Conservation (phyloP, 2,797 vertebrate species). For the Luscinia luscinia region DNA sequence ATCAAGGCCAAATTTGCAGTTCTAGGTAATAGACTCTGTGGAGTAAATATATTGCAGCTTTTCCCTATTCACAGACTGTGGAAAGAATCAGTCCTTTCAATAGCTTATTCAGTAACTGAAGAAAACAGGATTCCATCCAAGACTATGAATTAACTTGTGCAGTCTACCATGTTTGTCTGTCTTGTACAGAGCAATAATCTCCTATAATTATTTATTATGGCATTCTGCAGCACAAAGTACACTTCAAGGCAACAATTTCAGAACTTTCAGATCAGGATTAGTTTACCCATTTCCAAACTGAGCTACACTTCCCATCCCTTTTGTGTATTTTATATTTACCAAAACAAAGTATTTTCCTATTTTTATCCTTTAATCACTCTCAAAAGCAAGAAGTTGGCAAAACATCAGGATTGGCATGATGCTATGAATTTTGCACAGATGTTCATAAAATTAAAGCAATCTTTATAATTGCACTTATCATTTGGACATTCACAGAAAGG, state of each 20-base stretch:
- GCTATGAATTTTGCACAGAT: conserved; percentile 40
- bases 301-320: background rate
- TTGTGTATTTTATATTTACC: background rate
- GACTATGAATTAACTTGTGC: background rate
- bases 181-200: background rate
- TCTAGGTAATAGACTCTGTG: background rate
- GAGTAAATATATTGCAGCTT: background rate
- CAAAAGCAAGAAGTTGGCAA: conserved; percentile 2
- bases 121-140: background rate
- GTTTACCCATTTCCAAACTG: background rate
- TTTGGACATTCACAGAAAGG: conserved; percentile 52
- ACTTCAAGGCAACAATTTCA: background rate
- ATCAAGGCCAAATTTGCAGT: background rate
- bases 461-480: conserved; percentile 47
- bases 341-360: background rate
- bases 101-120: background rate
- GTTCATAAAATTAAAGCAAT: conserved; percentile 60
- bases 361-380: conserved; percentile 1
- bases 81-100: background rate
- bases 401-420: background rate
- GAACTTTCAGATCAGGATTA: background rate
- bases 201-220: background rate
- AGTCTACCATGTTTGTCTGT: background rate
- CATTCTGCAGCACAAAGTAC: background rate
- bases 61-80: background rate